phyloP scores from a whole-genome alignment of 2,888 invertebrate species.

The Leptarthrus brevirostris region DNA sequence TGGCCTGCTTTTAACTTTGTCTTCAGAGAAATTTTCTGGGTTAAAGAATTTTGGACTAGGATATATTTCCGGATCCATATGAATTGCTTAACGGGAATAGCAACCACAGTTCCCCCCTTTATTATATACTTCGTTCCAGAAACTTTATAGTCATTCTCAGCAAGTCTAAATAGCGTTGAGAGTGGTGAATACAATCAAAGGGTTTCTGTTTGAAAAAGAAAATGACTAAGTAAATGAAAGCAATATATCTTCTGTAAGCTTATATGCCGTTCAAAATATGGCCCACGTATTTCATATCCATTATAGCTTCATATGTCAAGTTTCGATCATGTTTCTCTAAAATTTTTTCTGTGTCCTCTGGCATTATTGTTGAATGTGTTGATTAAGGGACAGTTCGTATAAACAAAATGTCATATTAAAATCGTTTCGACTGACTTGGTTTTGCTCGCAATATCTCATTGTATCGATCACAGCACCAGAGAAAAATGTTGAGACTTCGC shows the following conservation, averaged over 20 bases:
- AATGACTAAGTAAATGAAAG: background rate
- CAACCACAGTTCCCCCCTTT: conserved; percentile 63
- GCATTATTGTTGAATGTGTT: conserved; percentile 65
- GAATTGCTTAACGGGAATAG: conserved; percentile 62
- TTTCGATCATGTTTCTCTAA: conserved; percentile 60
- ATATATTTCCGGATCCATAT: too few relatives aligned
- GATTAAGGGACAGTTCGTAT: conserved; percentile 65
- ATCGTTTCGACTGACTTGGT: conserved; percentile 49
- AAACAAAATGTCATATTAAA: conserved; percentile 61
- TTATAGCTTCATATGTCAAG: conserved; percentile 65
- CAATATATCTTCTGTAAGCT: background rate
- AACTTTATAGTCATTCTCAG: too few relatives aligned
- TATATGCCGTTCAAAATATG: conserved; percentile 65
- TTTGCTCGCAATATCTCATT: too few relatives aligned
- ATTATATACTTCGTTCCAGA: conserved; percentile 67
- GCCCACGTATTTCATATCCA: conserved; percentile 66
- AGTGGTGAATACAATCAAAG: conserved; percentile 71
- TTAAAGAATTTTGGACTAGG: conserved; percentile 72
- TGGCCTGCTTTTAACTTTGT: conserved; percentile 69
- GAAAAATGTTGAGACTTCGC: conserved; percentile 49
- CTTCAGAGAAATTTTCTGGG: conserved; percentile 72
- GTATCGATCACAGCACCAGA: too few relatives aligned
- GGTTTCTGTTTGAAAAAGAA: too few relatives aligned
- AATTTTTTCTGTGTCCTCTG: conserved; percentile 59
- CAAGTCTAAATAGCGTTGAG: conserved; percentile 67